Conservation (phyloP, 2,888 invertebrate genomes). For the Carabus problematicus region DNA sequence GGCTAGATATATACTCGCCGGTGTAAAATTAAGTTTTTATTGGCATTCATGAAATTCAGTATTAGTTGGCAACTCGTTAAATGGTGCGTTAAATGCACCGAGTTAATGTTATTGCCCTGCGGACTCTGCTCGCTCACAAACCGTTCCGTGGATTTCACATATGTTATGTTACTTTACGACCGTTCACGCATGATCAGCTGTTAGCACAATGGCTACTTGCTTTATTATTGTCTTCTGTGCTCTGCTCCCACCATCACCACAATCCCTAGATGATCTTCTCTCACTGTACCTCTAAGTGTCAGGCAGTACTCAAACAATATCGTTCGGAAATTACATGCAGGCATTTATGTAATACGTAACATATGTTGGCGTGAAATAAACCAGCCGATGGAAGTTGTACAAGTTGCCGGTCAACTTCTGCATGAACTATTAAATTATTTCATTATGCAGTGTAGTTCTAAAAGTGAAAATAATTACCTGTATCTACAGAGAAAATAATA, state of each 20-base stretch:
- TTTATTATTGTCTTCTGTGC: constrained; percentile 21
- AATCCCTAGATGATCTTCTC: not conserved
- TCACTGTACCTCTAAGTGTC: not conserved
- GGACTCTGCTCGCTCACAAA: constrained; percentile 7
- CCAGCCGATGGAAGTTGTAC: no score
- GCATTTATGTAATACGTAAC: no score
- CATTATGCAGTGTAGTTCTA: no score
- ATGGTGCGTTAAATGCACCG: constrained; percentile 42
- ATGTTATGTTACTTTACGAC: constrained; percentile 20
- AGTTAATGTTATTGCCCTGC: constrained; percentile 40
- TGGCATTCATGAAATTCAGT: constrained; percentile 43
- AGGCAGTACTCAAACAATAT: not conserved
- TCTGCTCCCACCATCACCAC: constrained; percentile 1
- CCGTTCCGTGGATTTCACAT: constrained; percentile 20
- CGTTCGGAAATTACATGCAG: no score
- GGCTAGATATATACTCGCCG: constrained; percentile 9
- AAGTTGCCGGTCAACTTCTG: no score
- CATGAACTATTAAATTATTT: no score
- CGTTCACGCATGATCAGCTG: constrained; percentile 23
- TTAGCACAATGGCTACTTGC: constrained; percentile 26
- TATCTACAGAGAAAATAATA: no score
- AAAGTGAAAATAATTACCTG: no score
- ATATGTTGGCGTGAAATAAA: no score
- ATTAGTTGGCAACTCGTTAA: constrained; percentile 43
- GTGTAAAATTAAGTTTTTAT: constrained; percentile 43